Evolutionary conservation across 2,888 invertebrate species (phyloP).

Genomic region (Celastrina argiolus): DNA sequence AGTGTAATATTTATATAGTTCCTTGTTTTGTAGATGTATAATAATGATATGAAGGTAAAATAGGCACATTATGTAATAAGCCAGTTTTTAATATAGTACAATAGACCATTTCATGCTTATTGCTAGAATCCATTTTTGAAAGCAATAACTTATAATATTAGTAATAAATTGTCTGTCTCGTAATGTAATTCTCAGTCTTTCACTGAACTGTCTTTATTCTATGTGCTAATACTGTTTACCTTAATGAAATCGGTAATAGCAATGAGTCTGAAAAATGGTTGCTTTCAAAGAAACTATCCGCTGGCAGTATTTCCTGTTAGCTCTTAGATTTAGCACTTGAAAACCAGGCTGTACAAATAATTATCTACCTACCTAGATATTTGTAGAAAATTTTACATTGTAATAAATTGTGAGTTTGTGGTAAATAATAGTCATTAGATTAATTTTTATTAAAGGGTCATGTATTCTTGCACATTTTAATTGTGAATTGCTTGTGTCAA

Average conservation of each 20-base stretch:
- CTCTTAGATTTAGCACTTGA: constrained; percentile 71
- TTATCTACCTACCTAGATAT: constrained; percentile 61
- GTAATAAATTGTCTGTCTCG: constrained; percentile 2
- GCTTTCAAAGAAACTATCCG: constrained; percentile 33
- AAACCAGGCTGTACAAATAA: constrained; percentile 74
- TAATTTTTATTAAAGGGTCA: constrained; percentile 53
- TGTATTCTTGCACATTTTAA: constrained; percentile 34
- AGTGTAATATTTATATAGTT: constrained; percentile 69
- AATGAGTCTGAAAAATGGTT: constrained; percentile 28
- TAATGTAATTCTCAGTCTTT: neutral
- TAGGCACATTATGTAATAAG: constrained; percentile 26
- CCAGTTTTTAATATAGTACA: constrained; percentile 41
- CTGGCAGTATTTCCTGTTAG: constrained; percentile 65
- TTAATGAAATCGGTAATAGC: constrained; percentile 18
- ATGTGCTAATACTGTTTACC: neutral
- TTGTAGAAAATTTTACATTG: constrained; percentile 74
- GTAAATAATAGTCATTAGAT: constrained; percentile 60
- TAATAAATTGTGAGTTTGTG: constrained; percentile 61
- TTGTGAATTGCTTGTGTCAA: constrained; percentile 20
- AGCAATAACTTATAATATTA: constrained; percentile 49
- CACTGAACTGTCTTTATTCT: constrained; percentile 3
- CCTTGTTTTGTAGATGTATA: constrained; percentile 70
- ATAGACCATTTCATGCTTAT: constrained; percentile 50
- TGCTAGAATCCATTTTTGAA: constrained; percentile 65
- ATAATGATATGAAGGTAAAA: constrained; percentile 36